Percentiles rank a stretch among this genome's conserved stretches.
Conservation (phyloP, 2,797 vertebrate species). For the Artibeus lituratus region DNA sequence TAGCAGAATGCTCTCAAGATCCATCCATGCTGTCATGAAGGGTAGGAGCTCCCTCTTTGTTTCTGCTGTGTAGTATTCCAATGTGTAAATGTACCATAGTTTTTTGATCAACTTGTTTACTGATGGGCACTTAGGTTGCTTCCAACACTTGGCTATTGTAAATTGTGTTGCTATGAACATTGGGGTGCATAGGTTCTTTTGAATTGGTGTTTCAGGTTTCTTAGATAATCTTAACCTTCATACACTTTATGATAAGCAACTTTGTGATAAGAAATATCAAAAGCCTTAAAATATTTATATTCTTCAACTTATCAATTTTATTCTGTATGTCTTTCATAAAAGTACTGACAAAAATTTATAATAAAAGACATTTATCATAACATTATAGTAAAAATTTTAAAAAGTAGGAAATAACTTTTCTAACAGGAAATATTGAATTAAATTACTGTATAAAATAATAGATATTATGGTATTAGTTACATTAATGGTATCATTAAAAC, state of each 20-base stretch:
- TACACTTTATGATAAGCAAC: not conserved
- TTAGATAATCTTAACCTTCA: not conserved
- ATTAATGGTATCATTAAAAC: not conserved
- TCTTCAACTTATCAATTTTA: not conserved
- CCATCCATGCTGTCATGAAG: too few relatives aligned
- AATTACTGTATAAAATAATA: not conserved
- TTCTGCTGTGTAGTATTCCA: too few relatives aligned
- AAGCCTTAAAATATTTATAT: not conserved
- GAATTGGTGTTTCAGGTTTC: too few relatives aligned
- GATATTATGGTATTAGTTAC: not conserved
- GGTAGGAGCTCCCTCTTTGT: too few relatives aligned
- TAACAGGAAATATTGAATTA: not conserved
- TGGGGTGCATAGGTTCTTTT: too few relatives aligned
- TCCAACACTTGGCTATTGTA: too few relatives aligned
- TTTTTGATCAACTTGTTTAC: too few relatives aligned
- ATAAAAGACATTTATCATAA: not conserved
- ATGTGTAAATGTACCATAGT: too few relatives aligned
- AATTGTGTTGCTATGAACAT: too few relatives aligned
- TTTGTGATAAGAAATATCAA: not conserved
- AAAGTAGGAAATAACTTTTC: not conserved
- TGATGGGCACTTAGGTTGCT: too few relatives aligned
- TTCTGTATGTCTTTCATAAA: not conserved
- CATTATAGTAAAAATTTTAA: not conserved
- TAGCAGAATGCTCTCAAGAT: too few relatives aligned
- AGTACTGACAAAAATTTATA: not conserved